Percentiles rank a stretch among this genome's conserved stretches.
Conservation (phyloP, 2,888 invertebrate genomes). For the Agriopis leucophaearia region DNA sequence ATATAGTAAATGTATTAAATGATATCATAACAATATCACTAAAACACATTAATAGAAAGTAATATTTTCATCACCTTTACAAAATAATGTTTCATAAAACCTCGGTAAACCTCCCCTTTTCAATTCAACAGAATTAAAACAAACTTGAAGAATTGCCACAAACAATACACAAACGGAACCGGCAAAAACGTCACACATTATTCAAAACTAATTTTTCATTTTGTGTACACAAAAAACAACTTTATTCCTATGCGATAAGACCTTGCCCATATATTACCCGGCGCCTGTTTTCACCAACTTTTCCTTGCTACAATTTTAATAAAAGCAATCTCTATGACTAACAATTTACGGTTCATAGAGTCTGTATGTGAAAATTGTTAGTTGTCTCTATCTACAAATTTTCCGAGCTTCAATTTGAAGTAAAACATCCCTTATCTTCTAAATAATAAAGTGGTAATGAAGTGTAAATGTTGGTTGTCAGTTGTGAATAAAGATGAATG, state of each 20-base stretch:
- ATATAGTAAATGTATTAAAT: too few species aligned
- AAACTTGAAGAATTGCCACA: conserved; percentile 28
- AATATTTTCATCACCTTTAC: too few species aligned
- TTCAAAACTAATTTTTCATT: conserved; percentile 66
- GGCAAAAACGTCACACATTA: conserved; percentile 67
- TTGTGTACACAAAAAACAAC: conserved; percentile 60
- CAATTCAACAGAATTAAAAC: conserved; percentile 19
- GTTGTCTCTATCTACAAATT: conserved; percentile 40
- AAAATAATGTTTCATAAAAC: not conserved
- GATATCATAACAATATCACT: too few species aligned
- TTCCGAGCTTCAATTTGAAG: conserved; percentile 11
- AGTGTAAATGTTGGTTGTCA: conserved; percentile 42
- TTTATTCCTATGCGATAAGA: conserved; percentile 63
- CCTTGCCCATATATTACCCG: conserved; percentile 70
- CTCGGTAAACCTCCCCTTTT: too few species aligned
- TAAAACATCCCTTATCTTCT: not conserved
- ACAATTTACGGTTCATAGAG: conserved; percentile 15
- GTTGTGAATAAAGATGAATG: conserved; percentile 80
- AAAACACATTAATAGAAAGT: too few species aligned
- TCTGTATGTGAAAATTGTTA: conserved; percentile 43
- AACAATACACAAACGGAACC: conserved; percentile 51
- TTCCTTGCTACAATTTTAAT: not conserved
- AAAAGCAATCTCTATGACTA: not conserved
- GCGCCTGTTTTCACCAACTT: conserved; percentile 53
- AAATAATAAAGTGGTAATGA: conserved; percentile 20